These are phyloP conservation scores for Holcopasites calliopsidis DNA, from an alignment of 1,140 invertebrate species.

Conservation along the genomic window DNA sequence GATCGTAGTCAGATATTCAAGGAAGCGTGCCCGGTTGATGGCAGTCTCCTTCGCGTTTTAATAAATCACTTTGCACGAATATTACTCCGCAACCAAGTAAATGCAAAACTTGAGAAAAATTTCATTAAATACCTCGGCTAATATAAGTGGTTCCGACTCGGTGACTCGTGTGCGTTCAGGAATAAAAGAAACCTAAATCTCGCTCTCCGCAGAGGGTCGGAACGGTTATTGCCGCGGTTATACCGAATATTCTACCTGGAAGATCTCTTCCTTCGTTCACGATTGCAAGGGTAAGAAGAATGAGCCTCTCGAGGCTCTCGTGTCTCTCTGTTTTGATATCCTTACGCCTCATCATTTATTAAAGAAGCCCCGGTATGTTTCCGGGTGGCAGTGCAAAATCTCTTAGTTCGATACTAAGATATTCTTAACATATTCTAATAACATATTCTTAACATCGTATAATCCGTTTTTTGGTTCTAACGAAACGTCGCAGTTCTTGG, in stretches of 20 bases:
- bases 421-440: no score
- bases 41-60: no score
- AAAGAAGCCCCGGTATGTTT: constrained; percentile 1
- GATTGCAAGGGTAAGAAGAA: constrained; percentile 36
- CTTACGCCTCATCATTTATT: constrained; percentile 46
- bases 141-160: not conserved
- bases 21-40: no score
- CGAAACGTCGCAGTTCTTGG: no score
- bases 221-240: constrained; percentile 59
- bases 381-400: not conserved
- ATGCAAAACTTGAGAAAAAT: constrained; percentile 7
- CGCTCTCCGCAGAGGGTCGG: constrained; percentile 52
- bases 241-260: constrained; percentile 49
- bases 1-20: no score
- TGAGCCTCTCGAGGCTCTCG: constrained; percentile 36
- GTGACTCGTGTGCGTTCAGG: constrained; percentile 4
- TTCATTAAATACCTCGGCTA: constrained; percentile 43
- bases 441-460: no score
- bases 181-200: constrained; percentile 57
- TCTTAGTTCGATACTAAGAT: no score
- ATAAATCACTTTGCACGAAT: no score
- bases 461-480: no score
- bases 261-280: constrained; percentile 45
- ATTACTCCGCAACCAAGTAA: no score
- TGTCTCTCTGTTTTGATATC: constrained; percentile 40